Conservation (phyloP, 2,888 invertebrate genomes). For the Hirtodrosophila alboralis region DNA sequence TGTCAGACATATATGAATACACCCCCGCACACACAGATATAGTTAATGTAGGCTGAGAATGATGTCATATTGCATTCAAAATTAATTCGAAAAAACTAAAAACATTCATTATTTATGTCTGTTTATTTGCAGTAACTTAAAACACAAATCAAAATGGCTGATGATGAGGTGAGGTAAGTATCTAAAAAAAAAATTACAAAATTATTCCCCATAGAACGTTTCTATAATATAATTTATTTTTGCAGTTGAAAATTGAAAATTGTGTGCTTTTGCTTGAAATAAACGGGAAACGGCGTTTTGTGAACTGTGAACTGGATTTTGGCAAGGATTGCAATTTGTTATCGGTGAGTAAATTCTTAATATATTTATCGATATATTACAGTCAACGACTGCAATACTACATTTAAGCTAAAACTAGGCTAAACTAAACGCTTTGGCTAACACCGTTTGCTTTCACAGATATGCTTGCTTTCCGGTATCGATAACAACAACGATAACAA, state of each 20-base stretch:
- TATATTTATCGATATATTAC: too few relatives aligned
- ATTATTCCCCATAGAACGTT: conserved; percentile 2
- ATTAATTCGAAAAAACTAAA: conserved; percentile 17
- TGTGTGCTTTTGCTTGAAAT: too few relatives aligned
- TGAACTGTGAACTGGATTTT: background rate
- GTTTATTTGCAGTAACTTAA: conserved; percentile 77
- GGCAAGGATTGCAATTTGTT: background rate
- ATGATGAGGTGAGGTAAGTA: conserved; percentile 97
- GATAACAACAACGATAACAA: conserved; percentile 2
- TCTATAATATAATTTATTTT: too few relatives aligned
- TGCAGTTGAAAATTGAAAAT: conserved; percentile 32
- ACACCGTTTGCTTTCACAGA: conserved; percentile 64
- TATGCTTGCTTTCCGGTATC: too few relatives aligned
- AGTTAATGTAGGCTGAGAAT: conserved; percentile 4
- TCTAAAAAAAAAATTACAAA: too few relatives aligned
- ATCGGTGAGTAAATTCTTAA: background rate
- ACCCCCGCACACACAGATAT: conserved; percentile 6
- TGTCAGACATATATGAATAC: conserved; percentile 16
- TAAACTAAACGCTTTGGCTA: conserved; percentile 18
- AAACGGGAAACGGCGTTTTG: too few relatives aligned
- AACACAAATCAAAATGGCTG: conserved; percentile 90
- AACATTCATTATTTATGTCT: conserved; percentile 19
- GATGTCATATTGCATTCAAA: conserved; percentile 41
- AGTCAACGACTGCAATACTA: background rate
- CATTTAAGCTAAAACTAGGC: too few relatives aligned